Percentiles rank a stretch among this genome's conserved stretches.
phyloP scores from a whole-genome alignment of 1,140 invertebrate species.

The Melitaea cinxia region DNA sequence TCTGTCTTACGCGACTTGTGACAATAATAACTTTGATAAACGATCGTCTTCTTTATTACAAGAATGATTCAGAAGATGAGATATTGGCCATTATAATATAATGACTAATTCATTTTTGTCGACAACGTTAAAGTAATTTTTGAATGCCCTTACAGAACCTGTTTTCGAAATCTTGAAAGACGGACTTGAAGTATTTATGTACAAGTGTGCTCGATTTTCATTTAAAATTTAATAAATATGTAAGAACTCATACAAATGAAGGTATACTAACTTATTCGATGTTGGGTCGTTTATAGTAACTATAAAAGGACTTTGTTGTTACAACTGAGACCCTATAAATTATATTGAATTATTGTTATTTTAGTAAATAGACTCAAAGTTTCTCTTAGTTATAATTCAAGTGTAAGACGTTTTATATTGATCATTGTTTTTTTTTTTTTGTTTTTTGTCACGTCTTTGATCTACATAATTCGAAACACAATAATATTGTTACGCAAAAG shows the following conservation, averaged over 20 bases:
- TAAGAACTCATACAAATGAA: background rate
- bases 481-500: no score
- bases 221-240: constrained; percentile 3
- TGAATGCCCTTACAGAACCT: constrained; percentile 11
- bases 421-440: no score
- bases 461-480: no score
- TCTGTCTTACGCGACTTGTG: background rate
- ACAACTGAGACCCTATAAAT: background rate
- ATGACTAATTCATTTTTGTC: constrained; percentile 7
- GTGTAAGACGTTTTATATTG: no score
- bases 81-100: constrained; percentile 4
- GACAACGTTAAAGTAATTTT: constrained; percentile 13
- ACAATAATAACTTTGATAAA: constrained; percentile 7
- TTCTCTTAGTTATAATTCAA: no score
- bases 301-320: background rate
- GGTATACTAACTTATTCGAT: background rate
- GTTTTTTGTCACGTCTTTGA: no score
- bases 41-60: constrained; percentile 1
- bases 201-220: constrained; percentile 10
- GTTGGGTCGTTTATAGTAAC: background rate
- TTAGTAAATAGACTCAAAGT: no score
- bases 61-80: constrained; percentile 4
- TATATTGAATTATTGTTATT: background rate
- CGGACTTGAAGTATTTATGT: constrained; percentile 4
- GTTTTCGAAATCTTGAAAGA: constrained; percentile 18